phyloP scores from a whole-genome alignment of 92 coral and sea anemone species.

The Zoanthus gigantus region DNA sequence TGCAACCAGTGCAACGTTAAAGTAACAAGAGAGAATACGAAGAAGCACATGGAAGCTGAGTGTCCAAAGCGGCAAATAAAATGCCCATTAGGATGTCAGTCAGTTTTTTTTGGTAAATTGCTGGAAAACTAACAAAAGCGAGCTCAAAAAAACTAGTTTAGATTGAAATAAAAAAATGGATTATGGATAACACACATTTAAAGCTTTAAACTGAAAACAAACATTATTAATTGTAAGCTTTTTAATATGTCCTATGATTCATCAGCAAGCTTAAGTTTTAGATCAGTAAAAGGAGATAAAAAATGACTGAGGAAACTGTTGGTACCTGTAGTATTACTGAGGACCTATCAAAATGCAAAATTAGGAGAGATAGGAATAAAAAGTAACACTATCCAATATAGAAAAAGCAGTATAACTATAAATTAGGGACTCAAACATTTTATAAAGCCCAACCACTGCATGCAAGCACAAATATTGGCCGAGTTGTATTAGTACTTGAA shows the following conservation, averaged over 20 bases:
- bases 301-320: too few species aligned
- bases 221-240: background rate
- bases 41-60: background rate
- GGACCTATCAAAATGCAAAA: too few species aligned
- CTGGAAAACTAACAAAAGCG: background rate
- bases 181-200: too few species aligned
- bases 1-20: background rate
- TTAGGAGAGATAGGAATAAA: background rate
- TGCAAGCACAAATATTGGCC: background rate
- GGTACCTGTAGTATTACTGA: too few species aligned
- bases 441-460: background rate
- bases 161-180: background rate
- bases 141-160: background rate
- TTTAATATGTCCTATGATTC: background rate
- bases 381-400: background rate
- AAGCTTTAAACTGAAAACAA: background rate
- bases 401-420: background rate
- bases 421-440: background rate
- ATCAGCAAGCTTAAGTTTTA: background rate
- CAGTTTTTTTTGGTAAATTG: conserved; percentile 1
- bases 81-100: conserved; percentile 28
- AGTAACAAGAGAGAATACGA: background rate
- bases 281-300: background rate
- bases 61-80: conserved; percentile 13
- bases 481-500: background rate